These are phyloP conservation scores for Pelecanus crispus DNA, from an alignment of 2,113 vertebrate genomes.

Conservation along the genomic window DNA sequence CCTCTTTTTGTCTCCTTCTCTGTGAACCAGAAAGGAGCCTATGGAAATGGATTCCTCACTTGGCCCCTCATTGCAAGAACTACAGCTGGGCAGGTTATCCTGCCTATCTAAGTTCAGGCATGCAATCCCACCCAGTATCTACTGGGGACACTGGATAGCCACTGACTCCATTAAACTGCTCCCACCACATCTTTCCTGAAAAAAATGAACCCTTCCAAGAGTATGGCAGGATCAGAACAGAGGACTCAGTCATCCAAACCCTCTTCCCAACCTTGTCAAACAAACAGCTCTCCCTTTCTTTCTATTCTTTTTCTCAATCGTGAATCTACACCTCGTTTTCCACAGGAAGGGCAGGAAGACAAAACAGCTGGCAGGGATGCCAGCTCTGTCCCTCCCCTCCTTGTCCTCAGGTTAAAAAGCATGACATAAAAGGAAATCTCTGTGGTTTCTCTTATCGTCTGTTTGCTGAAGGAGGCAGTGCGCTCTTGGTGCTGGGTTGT, in stretches of 20 bases:
- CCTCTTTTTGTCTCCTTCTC: neutral
- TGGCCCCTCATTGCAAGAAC: neutral
- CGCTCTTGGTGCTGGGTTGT: neutral
- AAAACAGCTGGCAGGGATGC: neutral
- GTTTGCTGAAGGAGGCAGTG: neutral
- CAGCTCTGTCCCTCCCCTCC: neutral
- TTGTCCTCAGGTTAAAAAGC: neutral
- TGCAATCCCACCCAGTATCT: neutral
- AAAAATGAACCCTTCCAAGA: neutral
- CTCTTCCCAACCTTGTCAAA: neutral
- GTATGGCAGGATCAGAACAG: neutral
- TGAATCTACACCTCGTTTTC: neutral
- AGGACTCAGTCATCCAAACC: neutral
- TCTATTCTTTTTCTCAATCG: neutral
- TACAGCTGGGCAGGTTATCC: neutral
- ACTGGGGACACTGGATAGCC: neutral
- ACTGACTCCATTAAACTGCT: neutral
- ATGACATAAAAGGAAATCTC: neutral
- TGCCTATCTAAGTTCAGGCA: neutral
- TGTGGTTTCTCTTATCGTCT: neutral
- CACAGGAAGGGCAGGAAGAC: neutral
- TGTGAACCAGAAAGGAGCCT: neutral
- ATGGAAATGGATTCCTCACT: neutral
- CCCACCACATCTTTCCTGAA: neutral
- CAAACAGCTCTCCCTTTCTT: neutral